Evolutionary conservation across 2,113 vertebrate genomes (phyloP).

Genomic region (Oriolus oriolus): DNA sequence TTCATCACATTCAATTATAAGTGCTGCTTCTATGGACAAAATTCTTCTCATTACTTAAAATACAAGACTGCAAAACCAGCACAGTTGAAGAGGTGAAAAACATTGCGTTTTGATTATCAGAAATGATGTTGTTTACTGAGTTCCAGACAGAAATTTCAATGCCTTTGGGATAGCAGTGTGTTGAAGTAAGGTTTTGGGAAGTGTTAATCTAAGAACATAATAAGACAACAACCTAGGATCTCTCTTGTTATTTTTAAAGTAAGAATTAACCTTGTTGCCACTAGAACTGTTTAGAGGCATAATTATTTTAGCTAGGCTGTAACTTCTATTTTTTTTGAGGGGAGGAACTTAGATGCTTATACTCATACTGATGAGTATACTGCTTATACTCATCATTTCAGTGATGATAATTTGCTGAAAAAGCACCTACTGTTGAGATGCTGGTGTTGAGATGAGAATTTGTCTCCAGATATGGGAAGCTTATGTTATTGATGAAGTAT

Average conservation of each 20-base stretch:
- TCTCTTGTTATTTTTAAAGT: neutral
- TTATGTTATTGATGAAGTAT: neutral
- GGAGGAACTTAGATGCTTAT: neutral
- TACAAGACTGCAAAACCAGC: neutral
- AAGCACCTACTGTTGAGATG: neutral
- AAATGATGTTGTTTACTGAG: neutral
- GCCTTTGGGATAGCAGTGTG: neutral
- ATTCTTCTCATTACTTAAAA: neutral
- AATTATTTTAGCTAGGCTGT: neutral
- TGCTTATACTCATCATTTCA: no score
- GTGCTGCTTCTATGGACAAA: neutral
- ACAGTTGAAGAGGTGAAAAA: neutral
- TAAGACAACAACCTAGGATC: neutral
- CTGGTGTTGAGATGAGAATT: neutral
- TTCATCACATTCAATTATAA: neutral
- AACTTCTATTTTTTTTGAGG: neutral
- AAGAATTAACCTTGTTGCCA: neutral
- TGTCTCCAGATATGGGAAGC: neutral
- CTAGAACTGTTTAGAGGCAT: neutral
- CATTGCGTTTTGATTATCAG: neutral
- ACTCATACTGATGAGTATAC: no score
- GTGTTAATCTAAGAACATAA: neutral
- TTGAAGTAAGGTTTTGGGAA: neutral
- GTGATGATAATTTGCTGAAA: neutral
- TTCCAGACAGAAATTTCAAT: neutral